Conservation (phyloP, 2,888 invertebrate genomes). For the Cephus pulcher region DNA sequence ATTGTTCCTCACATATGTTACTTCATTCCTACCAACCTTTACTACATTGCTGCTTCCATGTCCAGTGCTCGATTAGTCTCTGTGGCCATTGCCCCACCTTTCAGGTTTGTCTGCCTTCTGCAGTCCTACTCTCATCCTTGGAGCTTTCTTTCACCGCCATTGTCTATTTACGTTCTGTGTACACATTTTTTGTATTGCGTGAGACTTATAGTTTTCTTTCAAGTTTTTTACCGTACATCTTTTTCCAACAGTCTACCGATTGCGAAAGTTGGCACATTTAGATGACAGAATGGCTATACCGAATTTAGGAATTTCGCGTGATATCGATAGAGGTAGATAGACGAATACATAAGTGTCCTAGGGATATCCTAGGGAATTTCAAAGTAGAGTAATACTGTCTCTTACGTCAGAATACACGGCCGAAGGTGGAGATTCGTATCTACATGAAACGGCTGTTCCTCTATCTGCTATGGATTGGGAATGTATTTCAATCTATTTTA, state of each 20-base stretch:
- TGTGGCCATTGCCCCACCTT: not conserved
- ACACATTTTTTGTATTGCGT: too few relatives aligned
- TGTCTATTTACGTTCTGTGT: too few relatives aligned
- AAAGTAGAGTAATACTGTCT: not conserved
- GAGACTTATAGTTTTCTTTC: too few relatives aligned
- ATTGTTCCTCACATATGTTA: slow-evolving; percentile 6
- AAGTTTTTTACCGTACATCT: not conserved
- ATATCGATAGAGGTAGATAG: not conserved
- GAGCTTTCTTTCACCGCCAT: not conserved
- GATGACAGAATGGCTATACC: not conserved
- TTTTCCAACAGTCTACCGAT: not conserved
- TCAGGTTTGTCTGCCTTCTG: not conserved
- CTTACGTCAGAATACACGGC: not conserved
- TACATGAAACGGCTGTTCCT: not conserved
- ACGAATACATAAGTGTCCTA: not conserved
- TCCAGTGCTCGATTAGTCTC: not conserved
- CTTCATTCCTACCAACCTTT: not conserved
- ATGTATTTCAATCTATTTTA: not conserved
- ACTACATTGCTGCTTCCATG: not conserved
- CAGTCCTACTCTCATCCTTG: not conserved
- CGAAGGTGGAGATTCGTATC: not conserved
- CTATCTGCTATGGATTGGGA: not conserved
- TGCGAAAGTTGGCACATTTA: not conserved
- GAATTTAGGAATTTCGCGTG: not conserved
- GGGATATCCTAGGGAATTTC: not conserved